Evolutionary conservation across 2,888 invertebrate genomes (phyloP).

Genomic region (Orthosia gothica): DNA sequence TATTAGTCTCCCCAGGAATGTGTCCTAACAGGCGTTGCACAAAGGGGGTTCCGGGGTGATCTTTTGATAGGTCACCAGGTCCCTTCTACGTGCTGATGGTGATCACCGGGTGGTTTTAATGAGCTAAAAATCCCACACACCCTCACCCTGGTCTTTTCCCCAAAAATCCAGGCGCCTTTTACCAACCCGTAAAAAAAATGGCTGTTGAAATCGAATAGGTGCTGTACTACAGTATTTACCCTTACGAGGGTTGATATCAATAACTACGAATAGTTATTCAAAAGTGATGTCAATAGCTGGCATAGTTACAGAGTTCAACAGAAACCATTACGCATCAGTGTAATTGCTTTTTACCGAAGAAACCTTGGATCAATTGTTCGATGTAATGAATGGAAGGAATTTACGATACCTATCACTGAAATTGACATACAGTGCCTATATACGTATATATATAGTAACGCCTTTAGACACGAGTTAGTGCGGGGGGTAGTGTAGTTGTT

Average conservation of each 20-base stretch:
- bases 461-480: neutral
- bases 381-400: conserved; percentile 49
- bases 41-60: too few species aligned
- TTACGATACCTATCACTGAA: conserved; percentile 42
- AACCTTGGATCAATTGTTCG: conserved; percentile 64
- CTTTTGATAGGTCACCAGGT: too few species aligned
- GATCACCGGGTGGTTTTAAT: too few species aligned
- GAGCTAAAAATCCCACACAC: too few species aligned
- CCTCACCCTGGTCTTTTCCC: too few species aligned
- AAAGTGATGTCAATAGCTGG: conserved; percentile 44
- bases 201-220: neutral
- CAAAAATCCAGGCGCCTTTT: too few species aligned
- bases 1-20: too few species aligned
- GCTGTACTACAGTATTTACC: neutral
- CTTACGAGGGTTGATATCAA: too few species aligned
- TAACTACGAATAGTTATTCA: neutral
- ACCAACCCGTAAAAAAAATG: too few species aligned
- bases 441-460: neutral
- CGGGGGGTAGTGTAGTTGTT: too few species aligned
- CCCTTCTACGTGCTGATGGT: too few species aligned
- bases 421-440: neutral
- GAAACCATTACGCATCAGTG: conserved; percentile 53
- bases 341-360: conserved; percentile 57
- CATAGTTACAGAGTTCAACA: conserved; percentile 45
- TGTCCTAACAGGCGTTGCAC: too few species aligned